These are phyloP conservation scores for Anagyrus pseudococci DNA, from an alignment of 2,888 invertebrate genomes.

Conservation along the genomic window DNA sequence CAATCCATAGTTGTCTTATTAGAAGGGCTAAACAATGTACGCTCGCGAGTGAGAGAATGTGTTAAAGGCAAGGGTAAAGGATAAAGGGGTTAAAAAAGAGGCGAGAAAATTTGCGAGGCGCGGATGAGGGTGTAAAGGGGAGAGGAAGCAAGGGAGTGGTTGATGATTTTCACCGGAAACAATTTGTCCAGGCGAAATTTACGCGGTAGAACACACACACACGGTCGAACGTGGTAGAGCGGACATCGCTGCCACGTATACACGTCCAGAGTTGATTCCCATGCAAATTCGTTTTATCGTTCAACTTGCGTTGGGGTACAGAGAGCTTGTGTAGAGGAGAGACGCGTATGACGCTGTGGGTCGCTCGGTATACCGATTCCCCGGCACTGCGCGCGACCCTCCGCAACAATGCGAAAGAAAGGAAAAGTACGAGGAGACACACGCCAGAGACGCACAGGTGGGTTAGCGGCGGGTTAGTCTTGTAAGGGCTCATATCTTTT, in stretches of 20 bases:
- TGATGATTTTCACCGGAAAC: conserved; percentile 48
- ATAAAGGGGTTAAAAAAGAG: too few relatives aligned
- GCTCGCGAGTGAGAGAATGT: too few relatives aligned
- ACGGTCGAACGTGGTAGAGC: conserved; percentile 37
- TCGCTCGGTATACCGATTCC: too few relatives aligned
- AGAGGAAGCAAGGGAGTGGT: conserved; percentile 31
- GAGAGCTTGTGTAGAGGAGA: too few relatives aligned
- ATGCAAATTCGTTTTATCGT: conserved; percentile 61
- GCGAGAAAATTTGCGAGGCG: not conserved
- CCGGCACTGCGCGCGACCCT: not conserved
- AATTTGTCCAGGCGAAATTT: conserved; percentile 50
- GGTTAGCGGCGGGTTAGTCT: conserved; percentile 56
- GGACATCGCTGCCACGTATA: too few relatives aligned
- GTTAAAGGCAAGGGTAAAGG: too few relatives aligned
- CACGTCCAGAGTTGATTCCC: conserved; percentile 50
- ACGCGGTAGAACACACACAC: conserved; percentile 43
- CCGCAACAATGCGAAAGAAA: conserved; percentile 40
- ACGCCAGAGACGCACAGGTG: conserved; percentile 36
- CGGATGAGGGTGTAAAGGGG: too few relatives aligned
- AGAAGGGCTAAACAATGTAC: too few relatives aligned
- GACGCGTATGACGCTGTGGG: conserved; percentile 1
- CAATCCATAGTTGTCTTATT: too few relatives aligned
- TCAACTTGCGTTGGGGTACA: too few relatives aligned
- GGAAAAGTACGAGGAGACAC: conserved; percentile 40
- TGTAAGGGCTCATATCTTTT: too few relatives aligned